phyloP scores from a whole-genome alignment of 2,888 invertebrate genomes.

The Eilema depressum region DNA sequence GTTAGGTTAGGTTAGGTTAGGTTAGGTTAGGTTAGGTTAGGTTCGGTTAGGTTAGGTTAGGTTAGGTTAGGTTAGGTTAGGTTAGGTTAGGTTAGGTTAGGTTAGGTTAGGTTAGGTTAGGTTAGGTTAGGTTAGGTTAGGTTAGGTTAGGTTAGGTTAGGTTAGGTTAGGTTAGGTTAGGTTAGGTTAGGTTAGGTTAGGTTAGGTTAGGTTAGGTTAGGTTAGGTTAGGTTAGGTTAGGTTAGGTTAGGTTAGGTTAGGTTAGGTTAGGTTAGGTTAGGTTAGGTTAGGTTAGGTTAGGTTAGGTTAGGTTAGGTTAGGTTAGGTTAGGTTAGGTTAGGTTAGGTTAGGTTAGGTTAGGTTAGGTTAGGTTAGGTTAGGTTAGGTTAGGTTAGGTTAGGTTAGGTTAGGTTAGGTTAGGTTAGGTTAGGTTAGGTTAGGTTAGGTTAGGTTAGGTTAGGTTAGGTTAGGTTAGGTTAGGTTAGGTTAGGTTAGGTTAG shows the following conservation, averaged over 20 bases:
- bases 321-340: constrained; percentile 25
- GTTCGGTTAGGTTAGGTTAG: constrained; percentile 30
- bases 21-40: constrained; percentile 39
- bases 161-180: constrained; percentile 21
- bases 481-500: constrained; percentile 22
- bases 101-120: constrained; percentile 25
- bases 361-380: constrained; percentile 24
- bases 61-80: constrained; percentile 26
- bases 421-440: constrained; percentile 26
- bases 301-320: constrained; percentile 30
- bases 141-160: constrained; percentile 26
- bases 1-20: constrained; percentile 35
- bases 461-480: constrained; percentile 24
- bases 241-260: constrained; percentile 18
- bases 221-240: constrained; percentile 23
- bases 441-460: constrained; percentile 21
- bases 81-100: constrained; percentile 24
- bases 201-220: constrained; percentile 18
- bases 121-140: constrained; percentile 23
- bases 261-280: constrained; percentile 18
- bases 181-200: constrained; percentile 19
- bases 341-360: constrained; percentile 25
- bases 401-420: constrained; percentile 29
- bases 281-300: constrained; percentile 19
- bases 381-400: constrained; percentile 25